Evolutionary conservation across 92 coral and sea anemone species (phyloP), one percentile per base, ranked within the genome.

Genomic region (Chrysogorgia sp.): DNA sequence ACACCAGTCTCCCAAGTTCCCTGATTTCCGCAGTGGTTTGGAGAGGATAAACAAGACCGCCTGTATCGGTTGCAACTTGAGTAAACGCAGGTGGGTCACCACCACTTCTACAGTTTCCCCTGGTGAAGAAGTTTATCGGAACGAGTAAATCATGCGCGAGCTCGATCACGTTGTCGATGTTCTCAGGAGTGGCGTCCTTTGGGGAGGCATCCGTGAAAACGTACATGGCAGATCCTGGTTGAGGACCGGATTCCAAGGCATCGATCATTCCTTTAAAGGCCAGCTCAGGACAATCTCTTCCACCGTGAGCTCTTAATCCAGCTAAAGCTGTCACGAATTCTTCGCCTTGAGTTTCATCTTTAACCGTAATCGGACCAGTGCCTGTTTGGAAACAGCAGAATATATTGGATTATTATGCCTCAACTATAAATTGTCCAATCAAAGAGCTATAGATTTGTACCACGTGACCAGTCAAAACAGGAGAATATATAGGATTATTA

Each of bases 161-260:
- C 0, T 21, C 35, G 7, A 76, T 58, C 29, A 77, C 86, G 22
- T 59, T 66, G 0, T 68, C 49, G 2, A 79, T 81, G 58, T 89
- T 86, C 0, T 71, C 85, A 25, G 22, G 10, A 0, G 84, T 64
- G 28, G 69, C 67, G 43, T 92, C 94, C 71, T 90, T 87, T 3
- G 97, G 85, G 10, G 92, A 63, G 23, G 92, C 92, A 64, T 92
- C 97, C 12, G 97, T 92, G 66, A 92, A 92, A 53, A 90, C 97
- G 34, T 78, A 90, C 84, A 92, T 81, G 0, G 91, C 84, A 15
- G 97, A 92, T 19, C 92, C 94, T 28, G 24, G 66, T 26, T 65
- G 87, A 35, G 94, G 94, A 7, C 49, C 77, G 12, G 52, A 22
- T 30, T 79, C 61, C 68, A 92, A 28, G 0, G 94, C 97, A 10